Evolutionary conservation across 1,140 invertebrate species (phyloP).

Genomic region (Protaetia brevitarsis): DNA sequence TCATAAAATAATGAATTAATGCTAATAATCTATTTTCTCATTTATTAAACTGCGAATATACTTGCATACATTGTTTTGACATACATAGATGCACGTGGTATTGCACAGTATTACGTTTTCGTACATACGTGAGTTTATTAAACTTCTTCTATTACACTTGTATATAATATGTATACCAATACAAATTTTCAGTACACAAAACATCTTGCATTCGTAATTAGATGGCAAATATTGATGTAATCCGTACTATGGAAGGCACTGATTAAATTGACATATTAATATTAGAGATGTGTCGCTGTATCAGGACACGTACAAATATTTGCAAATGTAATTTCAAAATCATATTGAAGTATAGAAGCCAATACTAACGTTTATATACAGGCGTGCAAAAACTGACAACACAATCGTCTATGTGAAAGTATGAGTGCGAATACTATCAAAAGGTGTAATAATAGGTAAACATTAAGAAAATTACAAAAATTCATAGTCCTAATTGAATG

Average conservation of each 20-base stretch:
- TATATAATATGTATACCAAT: too few relatives aligned
- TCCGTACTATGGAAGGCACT: not conserved
- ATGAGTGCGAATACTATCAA: too few relatives aligned
- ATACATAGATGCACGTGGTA: too few relatives aligned
- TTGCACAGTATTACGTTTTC: not conserved
- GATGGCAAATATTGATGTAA: not conserved
- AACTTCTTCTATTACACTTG: not conserved
- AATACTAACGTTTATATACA: too few relatives aligned
- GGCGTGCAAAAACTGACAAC: too few relatives aligned
- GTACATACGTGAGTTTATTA: conserved; percentile 3
- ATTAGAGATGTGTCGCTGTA: too few relatives aligned
- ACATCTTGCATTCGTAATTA: not conserved
- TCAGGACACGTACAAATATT: not conserved
- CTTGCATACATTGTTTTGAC: not conserved
- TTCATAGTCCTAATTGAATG: too few relatives aligned
- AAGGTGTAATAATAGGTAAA: too few relatives aligned
- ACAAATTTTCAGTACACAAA: not conserved
- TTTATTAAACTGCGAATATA: not conserved
- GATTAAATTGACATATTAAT: not conserved
- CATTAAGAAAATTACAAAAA: too few relatives aligned
- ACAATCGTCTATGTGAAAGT: too few relatives aligned
- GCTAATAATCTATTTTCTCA: too few relatives aligned
- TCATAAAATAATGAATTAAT: not conserved
- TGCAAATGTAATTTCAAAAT: not conserved
- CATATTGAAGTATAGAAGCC: not conserved